Conservation (phyloP, 2,888 invertebrate species). For the Dichetophora obliterata region DNA sequence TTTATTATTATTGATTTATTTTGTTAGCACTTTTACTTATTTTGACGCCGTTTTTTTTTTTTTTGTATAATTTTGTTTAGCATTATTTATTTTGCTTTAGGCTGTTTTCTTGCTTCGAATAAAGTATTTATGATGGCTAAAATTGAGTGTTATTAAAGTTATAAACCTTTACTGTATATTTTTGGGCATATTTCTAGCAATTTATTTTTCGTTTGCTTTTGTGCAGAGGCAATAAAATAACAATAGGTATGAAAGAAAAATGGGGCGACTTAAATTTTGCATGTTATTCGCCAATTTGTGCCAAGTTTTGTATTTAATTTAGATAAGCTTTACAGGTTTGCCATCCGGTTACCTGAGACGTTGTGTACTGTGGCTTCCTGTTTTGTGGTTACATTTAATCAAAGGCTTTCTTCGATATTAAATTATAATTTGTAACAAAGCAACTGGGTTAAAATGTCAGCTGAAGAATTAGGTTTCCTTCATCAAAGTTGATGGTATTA, state of each 20-base stretch:
- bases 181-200: not conserved
- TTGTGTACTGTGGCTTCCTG: too few species aligned
- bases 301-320: slow-evolving; percentile 27
- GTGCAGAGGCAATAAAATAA: not conserved
- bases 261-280: slow-evolving; percentile 10
- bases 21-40: not conserved
- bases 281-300: slow-evolving; percentile 22
- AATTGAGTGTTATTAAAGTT: not conserved
- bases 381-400: too few species aligned
- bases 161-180: not conserved
- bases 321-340: slow-evolving; percentile 13
- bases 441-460: too few species aligned
- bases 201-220: not conserved
- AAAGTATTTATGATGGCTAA: not conserved
- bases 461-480: too few species aligned
- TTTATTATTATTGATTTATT: not conserved
- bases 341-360: not conserved
- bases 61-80: not conserved
- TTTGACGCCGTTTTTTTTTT: not conserved
- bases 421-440: too few species aligned
- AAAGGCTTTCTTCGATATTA: too few species aligned
- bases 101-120: not conserved
- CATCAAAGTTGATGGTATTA: too few species aligned
- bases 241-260: not conserved
- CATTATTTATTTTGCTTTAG: not conserved